phyloP scores from a whole-genome alignment of 2,888 invertebrate genomes.

The Nycteola revayana region DNA sequence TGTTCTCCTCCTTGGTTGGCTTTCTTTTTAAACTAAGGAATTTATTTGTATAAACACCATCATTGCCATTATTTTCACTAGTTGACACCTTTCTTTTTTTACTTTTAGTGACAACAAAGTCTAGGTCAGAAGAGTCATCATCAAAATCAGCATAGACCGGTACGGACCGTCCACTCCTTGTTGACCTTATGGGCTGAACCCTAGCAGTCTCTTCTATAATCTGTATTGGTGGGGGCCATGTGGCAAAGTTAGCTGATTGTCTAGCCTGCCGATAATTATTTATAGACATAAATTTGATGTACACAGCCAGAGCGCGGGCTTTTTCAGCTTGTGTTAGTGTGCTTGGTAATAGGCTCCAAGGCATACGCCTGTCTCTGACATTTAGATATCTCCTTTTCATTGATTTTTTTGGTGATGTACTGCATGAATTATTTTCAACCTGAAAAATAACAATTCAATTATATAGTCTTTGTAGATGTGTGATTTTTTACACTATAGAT shows the following conservation, averaged over 20 bases:
- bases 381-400: conserved; percentile 65
- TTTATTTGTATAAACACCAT: conserved; percentile 57
- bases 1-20: conserved; percentile 58
- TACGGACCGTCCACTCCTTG: conserved; percentile 67
- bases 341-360: conserved; percentile 69
- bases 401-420: conserved; percentile 38
- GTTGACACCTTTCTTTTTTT: conserved; percentile 65
- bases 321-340: conserved; percentile 62
- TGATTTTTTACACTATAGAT: no score
- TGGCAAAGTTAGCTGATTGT: conserved; percentile 55
- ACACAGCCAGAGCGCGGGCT: conserved; percentile 65
- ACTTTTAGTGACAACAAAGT: conserved; percentile 61
- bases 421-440: conserved; percentile 36
- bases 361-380: conserved; percentile 69
- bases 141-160: conserved; percentile 71
- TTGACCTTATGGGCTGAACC: conserved; percentile 61
- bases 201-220: conserved; percentile 66
- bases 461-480: no score
- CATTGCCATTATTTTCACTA: conserved; percentile 49
- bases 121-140: conserved; percentile 71
- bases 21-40: conserved; percentile 66
- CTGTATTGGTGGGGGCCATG: conserved; percentile 71
- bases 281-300: conserved; percentile 70
- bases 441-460: conserved; percentile 24
- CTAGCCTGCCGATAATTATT: conserved; percentile 68